phyloP scores from a whole-genome alignment of 2,797 vertebrate species.

The Sorex maritimensis region DNA sequence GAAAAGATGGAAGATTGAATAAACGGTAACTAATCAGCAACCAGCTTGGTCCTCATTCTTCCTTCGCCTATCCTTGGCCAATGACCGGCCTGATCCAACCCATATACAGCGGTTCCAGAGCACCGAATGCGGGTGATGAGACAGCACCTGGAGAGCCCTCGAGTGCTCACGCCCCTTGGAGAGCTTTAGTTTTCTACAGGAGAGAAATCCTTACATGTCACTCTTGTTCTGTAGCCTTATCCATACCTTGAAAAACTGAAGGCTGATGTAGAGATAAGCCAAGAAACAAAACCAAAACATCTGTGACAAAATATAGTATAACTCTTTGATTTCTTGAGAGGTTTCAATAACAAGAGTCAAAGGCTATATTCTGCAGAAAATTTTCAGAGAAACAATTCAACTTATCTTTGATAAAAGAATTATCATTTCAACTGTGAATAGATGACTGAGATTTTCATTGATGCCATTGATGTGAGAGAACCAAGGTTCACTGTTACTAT shows the following conservation, averaged over 20 bases:
- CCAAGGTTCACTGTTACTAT: neutral
- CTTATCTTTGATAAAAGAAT: slow-evolving; percentile 12
- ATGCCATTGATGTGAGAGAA: neutral
- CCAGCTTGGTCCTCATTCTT: too few relatives aligned
- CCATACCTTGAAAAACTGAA: slow-evolving; percentile 46
- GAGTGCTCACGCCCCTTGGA: too few relatives aligned
- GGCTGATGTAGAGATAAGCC: neutral
- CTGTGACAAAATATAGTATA: neutral
- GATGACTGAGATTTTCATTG: neutral
- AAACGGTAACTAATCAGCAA: too few relatives aligned
- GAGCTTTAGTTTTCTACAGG: too few relatives aligned
- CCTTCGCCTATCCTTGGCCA: too few relatives aligned
- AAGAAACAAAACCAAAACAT: neutral
- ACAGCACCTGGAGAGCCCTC: too few relatives aligned
- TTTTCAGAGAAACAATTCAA: neutral
- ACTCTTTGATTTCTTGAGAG: neutral
- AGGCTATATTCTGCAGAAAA: neutral
- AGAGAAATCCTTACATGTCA: slow-evolving; percentile 60
- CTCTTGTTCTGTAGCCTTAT: slow-evolving; percentile 33
- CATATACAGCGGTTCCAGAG: too few relatives aligned
- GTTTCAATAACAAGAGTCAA: neutral
- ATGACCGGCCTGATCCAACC: too few relatives aligned
- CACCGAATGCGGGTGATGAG: too few relatives aligned
- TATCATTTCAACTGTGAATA: neutral
- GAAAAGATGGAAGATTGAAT: too few relatives aligned